Percentiles rank a stretch among this genome's conserved stretches.
These are phyloP conservation scores for Ommatoiulus sabulosus DNA, from an alignment of 2,888 invertebrate genomes.

Conservation along the genomic window DNA sequence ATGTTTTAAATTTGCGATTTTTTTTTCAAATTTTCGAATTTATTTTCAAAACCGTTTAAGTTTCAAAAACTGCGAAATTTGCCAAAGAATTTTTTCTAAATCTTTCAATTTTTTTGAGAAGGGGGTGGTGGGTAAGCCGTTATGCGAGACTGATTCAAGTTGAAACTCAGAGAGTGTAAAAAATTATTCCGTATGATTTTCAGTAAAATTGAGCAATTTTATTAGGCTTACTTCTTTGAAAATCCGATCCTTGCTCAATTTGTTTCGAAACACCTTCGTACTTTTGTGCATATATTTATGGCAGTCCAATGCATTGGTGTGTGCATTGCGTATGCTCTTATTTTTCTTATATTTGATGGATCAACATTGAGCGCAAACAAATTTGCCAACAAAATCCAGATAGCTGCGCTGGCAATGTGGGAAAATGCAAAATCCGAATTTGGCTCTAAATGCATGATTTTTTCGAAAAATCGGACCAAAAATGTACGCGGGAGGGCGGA, in stretches of 20 bases:
- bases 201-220: too few relatives aligned
- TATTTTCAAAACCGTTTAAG: too few relatives aligned
- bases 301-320: neutral
- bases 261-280: neutral
- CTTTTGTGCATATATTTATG: constrained; percentile 18
- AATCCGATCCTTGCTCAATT: neutral
- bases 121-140: too few relatives aligned
- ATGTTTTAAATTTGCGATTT: too few relatives aligned
- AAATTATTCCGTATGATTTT: too few relatives aligned
- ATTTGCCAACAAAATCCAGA: neutral
- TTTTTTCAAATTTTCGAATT: too few relatives aligned
- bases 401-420: neutral
- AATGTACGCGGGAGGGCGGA: neutral
- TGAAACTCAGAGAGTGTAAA: too few relatives aligned
- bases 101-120: too few relatives aligned
- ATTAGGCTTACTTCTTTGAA: too few relatives aligned
- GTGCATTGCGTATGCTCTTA: neutral
- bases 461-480: neutral
- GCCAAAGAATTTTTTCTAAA: too few relatives aligned
- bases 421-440: constrained; percentile 1
- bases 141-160: too few relatives aligned
- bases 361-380: neutral
- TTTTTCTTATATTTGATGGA: neutral
- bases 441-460: neutral
- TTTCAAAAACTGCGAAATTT: too few relatives aligned